Base-by-base conservation (phyloP, 2,888 invertebrate genomes). In the Platycheirus albimanus region DNA sequence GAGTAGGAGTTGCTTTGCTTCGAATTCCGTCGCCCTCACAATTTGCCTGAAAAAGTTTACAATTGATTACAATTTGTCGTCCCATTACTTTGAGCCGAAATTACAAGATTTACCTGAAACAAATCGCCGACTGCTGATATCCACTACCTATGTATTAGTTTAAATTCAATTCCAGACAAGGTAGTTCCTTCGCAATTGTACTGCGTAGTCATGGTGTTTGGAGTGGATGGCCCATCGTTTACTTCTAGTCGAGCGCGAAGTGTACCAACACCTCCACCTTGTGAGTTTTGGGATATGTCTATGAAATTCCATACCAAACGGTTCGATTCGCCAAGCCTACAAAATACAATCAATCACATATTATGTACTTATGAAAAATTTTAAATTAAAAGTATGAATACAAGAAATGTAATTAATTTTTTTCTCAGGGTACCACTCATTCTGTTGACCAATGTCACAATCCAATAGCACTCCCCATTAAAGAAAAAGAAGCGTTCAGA, bases 131-230 rank as follows among this genome's bases (percentile, higher is more conserved):
- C 86, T 99, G 93, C 86, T 99, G 94, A 91, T 99, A 99, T 4
- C 98, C 98, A 85, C 94, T 92, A 61, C 98, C 98, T 84, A 95
- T n/a, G n/a, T n/a, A n/a, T 93, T 54, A 99, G 92, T 89, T 97
- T 97, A 90, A 99, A 97, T 88, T 98, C 98, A 71, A 98, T 95
- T 70, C 98, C 98, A 11, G 99, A 99, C 45, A 99, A 92, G 4
- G 98, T 98, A 41, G 98, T 96, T 67, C 98, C 98, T 91, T 98
- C 98, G 90, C 98, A 98, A 90, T 97, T 96, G 90, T 99, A 99
- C 91, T 98, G 98, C 6, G 97, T 95, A 41, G 96, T 95, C 87
- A 99, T 95, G 49, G 97, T 96, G 54, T 95, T 94, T 85, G 97
- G 96, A 66, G 93, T 93, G 8, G 96, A 95, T 0, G 98, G 97